Base-by-base conservation (phyloP, 1,140 invertebrate genomes). In the Stegodyphus dumicola region DNA sequence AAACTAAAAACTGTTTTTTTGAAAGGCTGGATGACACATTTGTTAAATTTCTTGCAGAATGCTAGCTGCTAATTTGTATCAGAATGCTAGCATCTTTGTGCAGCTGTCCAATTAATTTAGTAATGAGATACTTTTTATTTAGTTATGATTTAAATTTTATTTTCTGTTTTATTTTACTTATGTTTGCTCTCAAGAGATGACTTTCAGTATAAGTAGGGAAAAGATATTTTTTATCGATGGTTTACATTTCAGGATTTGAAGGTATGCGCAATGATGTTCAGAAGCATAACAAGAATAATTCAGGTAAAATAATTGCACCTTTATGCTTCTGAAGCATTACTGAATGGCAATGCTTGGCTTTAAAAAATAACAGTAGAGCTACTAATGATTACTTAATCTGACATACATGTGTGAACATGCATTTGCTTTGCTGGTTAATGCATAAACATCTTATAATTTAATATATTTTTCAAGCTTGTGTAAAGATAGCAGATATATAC, bases 261-360 rank as follows among this genome's bases (percentile, higher is more conserved):
- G 78, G n/a, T 49, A 48, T 69, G 51, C 69, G 56, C 9, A 10
- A 53, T 49, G 78, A 73, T 49, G 70, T 81, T 81, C 51, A 60
- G 70, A 81, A 81, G 69, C 78, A 71, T 53, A 81, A 81, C 78
- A 73, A 73, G 70, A 60, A 73, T 73, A 81, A 73, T 52, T 53
- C 78, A 81, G 78, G 78, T 81, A 81, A 81, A 81, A 52, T 48
- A 69, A 18, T n/a, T 60, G 78, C 54, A 73, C 71, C 53, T 52
- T 73, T 18, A 17, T 51, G 70, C 78, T 81, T 75, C 15, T 13
- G 17, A 51, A 51, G 60, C 75, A 77, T 65, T 60, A 11, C 15
- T 60, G 15, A 60, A 60, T 60, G 9, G 9, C 15, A 9, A 60
- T 11, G 9, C 56, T 60, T 60, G 9, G 15, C 15, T 60, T 9